Evolutionary conservation across 2,888 invertebrate genomes (phyloP).

Genomic region (Phyllotreta striolata): DNA sequence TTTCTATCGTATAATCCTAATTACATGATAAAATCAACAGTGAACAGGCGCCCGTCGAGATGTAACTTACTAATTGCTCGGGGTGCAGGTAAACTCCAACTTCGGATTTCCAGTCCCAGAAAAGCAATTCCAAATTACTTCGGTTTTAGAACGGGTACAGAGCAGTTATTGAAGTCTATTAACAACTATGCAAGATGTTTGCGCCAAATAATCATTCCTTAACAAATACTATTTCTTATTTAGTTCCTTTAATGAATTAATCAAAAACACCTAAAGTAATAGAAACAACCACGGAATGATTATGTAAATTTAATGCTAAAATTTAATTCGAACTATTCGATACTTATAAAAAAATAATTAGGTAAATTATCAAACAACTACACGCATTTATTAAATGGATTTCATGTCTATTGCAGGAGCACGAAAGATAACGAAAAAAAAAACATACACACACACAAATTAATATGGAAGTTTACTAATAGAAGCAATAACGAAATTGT

Average conservation of each 20-base stretch:
- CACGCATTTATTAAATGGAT: neutral
- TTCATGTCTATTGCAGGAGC: neutral
- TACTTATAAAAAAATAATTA: no score
- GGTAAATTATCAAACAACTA: no score
- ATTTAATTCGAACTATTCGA: neutral
- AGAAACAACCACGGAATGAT: no score
- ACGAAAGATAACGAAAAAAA: slow-evolving; percentile 15
- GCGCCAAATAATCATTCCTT: no score
- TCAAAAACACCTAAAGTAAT: no score
- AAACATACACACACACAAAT: slow-evolving; percentile 20
- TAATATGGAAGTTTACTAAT: slow-evolving; percentile 28
- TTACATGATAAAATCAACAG: slow-evolving; percentile 59
- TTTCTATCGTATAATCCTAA: slow-evolving; percentile 52
- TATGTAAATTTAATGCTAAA: slow-evolving; percentile 1
- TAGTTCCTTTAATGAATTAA: no score
- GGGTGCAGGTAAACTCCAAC: slow-evolving; percentile 27
- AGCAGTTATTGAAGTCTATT: neutral
- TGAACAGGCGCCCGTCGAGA: slow-evolving; percentile 37
- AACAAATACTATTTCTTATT: no score
- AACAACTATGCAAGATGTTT: no score
- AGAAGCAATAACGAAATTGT: slow-evolving; percentile 47
- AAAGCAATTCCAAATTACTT: slow-evolving; percentile 13
- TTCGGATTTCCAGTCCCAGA: neutral
- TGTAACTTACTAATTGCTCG: slow-evolving; percentile 44
- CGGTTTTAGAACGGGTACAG: neutral